Evolutionary conservation across 2,888 invertebrate genomes (phyloP).

Genomic region (Resseliella maxima): DNA sequence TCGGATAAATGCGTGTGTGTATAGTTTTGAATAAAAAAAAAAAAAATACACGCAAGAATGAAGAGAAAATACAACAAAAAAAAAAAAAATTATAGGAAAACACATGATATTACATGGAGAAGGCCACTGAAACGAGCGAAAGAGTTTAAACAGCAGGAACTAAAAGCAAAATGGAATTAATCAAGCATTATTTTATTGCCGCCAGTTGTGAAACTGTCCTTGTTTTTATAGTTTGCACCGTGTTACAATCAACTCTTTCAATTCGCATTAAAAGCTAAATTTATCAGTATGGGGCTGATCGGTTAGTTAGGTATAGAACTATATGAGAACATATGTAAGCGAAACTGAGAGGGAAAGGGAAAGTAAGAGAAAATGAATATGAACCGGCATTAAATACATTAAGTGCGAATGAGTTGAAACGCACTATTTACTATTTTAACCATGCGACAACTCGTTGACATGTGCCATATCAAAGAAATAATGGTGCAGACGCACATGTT

Average conservation of each 20-base stretch:
- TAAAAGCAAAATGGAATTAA: conserved; percentile 61
- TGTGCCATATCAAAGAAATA: not conserved
- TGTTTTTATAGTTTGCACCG: conserved; percentile 9
- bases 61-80: not conserved
- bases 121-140: conserved; percentile 1
- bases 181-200: conserved; percentile 24
- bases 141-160: conserved; percentile 61
- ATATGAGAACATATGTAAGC: not conserved
- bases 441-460: not conserved
- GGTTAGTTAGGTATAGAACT: not conserved
- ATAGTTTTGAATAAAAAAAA: not conserved
- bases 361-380: not conserved
- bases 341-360: too few relatives aligned
- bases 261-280: conserved; percentile 29
- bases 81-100: not conserved
- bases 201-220: conserved; percentile 43
- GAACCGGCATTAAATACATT: not conserved
- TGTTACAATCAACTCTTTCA: not conserved
- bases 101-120: not conserved
- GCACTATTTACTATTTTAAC: conserved; percentile 38
- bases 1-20: not conserved
- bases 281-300: conserved; percentile 44
- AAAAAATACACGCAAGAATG: not conserved
- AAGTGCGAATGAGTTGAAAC: conserved; percentile 37
- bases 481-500: conserved; percentile 31